Percentiles rank a stretch among this genome's conserved stretches.
Evolutionary conservation across 2,797 vertebrate species (phyloP).

Genomic region (Meda fulgida): DNA sequence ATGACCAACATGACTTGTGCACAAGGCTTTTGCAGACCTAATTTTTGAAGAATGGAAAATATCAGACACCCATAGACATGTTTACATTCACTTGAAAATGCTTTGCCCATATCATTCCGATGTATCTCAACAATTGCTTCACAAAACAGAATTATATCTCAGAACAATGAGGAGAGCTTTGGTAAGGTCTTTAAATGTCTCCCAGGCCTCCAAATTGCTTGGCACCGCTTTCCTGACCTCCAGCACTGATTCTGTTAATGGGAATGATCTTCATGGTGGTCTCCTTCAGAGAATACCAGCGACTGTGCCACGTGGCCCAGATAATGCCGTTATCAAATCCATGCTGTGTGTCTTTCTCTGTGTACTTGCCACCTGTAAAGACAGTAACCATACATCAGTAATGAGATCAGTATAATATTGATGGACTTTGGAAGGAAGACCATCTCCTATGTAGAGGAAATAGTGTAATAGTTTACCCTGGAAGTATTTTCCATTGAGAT

Average conservation of each 20-base stretch:
- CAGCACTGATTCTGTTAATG: conserved; percentile 73
- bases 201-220: conserved; percentile 75
- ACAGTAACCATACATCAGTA: conserved; percentile 30
- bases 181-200: conserved; percentile 43
- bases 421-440: neutral
- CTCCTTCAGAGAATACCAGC: conserved; percentile 96
- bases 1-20: neutral
- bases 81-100: neutral
- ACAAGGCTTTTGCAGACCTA: neutral
- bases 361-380: conserved; percentile 85
- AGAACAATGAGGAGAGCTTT: neutral
- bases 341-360: conserved; percentile 73
- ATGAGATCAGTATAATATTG: neutral
- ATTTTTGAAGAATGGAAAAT: neutral
- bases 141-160: neutral
- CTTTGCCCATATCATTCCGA: neutral
- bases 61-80: neutral
- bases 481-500: conserved; percentile 95
- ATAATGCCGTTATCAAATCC: conserved; percentile 92
- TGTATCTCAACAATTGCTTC: neutral
- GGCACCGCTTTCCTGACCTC: conserved; percentile 76
- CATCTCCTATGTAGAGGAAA: neutral
- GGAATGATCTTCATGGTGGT: conserved; percentile 96
- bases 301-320: conserved; percentile 90
- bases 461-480: conserved; percentile 74